A percentile compares a stretch with the other conserved stretches of the same genome.
phyloP scores from a whole-genome alignment of 2,888 invertebrate genomes.

The Drosophila sordidapex region DNA sequence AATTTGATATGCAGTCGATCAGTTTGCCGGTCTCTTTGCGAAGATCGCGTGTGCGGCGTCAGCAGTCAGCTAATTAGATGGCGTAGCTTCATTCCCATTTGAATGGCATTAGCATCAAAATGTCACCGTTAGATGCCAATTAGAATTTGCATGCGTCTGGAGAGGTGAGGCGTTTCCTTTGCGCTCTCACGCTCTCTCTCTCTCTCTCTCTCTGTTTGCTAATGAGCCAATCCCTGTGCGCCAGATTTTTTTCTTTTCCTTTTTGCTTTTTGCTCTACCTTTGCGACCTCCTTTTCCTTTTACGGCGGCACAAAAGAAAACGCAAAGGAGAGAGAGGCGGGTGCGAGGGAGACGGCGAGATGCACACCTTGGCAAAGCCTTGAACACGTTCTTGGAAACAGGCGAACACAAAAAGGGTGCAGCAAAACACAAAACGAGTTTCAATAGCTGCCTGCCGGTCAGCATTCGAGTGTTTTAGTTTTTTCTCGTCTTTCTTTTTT shows the following conservation, averaged over 20 bases:
- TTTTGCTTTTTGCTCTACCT: conserved; percentile 29
- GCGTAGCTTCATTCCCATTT: conserved; percentile 36
- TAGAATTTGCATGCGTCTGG: conserved; percentile 19
- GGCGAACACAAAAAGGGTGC: conserved; percentile 67
- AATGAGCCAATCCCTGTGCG: conserved; percentile 46
- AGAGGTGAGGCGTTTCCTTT: conserved; percentile 36
- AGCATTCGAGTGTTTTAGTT: conserved; percentile 51
- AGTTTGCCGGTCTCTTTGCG: conserved; percentile 68
- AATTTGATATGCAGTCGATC: conserved; percentile 48
- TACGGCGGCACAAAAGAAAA: conserved; percentile 20
- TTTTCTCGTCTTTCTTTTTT: conserved; percentile 19
- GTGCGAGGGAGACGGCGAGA: neutral
- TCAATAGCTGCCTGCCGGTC: conserved; percentile 47
- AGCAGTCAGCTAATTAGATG: conserved; percentile 5
- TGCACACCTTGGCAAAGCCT: conserved; percentile 71
- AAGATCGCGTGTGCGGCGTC: conserved; percentile 50
- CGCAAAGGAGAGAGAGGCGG: neutral
- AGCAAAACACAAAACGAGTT: conserved; percentile 70
- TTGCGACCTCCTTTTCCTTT: conserved; percentile 69
- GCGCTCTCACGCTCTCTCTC: neutral
- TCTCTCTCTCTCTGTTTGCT: neutral
- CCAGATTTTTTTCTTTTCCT: conserved; percentile 17
- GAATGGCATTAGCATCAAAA: conserved; percentile 27
- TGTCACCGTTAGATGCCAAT: conserved; percentile 41
- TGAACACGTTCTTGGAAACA: conserved; percentile 72